Conservation (phyloP, 2,888 invertebrate species). For the Drosophila atroscutellata region DNA sequence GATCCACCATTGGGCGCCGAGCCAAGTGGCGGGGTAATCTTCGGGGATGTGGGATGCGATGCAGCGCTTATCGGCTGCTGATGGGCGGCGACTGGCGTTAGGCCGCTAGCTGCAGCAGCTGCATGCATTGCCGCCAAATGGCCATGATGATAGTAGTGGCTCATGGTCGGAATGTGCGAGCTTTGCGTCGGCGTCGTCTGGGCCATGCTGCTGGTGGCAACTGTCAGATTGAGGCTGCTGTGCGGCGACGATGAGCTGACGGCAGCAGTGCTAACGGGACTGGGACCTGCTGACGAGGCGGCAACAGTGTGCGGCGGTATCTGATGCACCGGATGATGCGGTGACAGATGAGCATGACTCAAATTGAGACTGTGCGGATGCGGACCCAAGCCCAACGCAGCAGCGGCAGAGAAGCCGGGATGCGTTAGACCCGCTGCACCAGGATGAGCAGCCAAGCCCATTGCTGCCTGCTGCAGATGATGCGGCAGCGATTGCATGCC, state of each 20-base stretch:
- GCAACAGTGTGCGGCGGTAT: constrained; percentile 78
- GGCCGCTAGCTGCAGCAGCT: constrained; percentile 70
- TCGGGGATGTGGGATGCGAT: constrained; percentile 68
- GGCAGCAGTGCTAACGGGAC: constrained; percentile 51
- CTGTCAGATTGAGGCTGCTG: constrained; percentile 77
- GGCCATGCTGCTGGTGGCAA: constrained; percentile 70
- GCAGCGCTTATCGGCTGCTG: constrained; percentile 65
- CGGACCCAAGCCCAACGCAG: constrained; percentile 81
- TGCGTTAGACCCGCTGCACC: constrained; percentile 78
- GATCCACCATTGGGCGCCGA: constrained; percentile 73
- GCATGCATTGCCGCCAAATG: constrained; percentile 82
- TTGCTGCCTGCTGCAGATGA: constrained; percentile 82
- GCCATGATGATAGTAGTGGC: constrained; percentile 81
- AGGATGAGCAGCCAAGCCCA: constrained; percentile 79
- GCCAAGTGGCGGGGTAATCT: constrained; percentile 74
- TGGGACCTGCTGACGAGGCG: constrained; percentile 57
- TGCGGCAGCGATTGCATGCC: constrained; percentile 81
- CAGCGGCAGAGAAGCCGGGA: constrained; percentile 82
- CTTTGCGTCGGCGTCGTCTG: constrained; percentile 70
- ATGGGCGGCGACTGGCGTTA: constrained; percentile 79
- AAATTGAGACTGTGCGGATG: constrained; percentile 82
- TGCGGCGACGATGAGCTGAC: constrained; percentile 75
- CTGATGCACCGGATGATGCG: constrained; percentile 82
- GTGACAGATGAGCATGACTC: constrained; percentile 83
- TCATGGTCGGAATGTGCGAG: constrained; percentile 83